Base-by-base conservation (phyloP, 2,113 vertebrate genomes). In the Malurus cyaneus region DNA sequence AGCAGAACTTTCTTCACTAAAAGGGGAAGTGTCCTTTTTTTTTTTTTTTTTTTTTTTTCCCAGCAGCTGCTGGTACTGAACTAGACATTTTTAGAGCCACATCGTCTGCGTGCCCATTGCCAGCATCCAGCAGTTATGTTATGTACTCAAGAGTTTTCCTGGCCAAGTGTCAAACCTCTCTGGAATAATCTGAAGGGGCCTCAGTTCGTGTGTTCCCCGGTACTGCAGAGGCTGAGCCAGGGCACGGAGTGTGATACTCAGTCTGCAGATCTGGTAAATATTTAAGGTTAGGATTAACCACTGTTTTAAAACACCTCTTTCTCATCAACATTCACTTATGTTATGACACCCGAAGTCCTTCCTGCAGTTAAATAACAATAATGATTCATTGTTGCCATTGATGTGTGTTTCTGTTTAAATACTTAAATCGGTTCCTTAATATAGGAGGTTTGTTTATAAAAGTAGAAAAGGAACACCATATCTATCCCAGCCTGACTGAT, bases 61-160 rank as follows among this genome's bases (percentile, higher is more conserved):
- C 85, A 89, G 79, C 77, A 61, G 60, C 91, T 93, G 71, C 53
- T 72, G 26, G 26, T 49, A 49, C 86, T 47, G 74, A 94, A 60
- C n/a, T 16, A 21, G 53, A 67, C 4, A 6, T 80, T 96, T 95
- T 83, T n/a, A 86, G 64, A 95, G 66, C 39, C 70, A 85, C 84
- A 61, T 91, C 3, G 1, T 77, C 67, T 39, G 46, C 14, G 1
- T 82, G 67, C 81, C 89, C 92, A 41, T 3, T 93, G 85, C 92
- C 81, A 87, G 67, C 89, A 83, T 62, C 69, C 85, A 93, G 92
- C 92, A 95, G 39, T 72, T 52, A 60, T 77, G 81, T 89, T 72
- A 73, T 74, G 81, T 85, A 66, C 81, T 80, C 71, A 25, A 54
- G 88, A 73, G 71, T 94, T 94, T 95, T 95, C 94, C 85, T 97